Evolutionary conservation across 2,888 invertebrate genomes (phyloP).

Genomic region (Parnassius orleans): DNA sequence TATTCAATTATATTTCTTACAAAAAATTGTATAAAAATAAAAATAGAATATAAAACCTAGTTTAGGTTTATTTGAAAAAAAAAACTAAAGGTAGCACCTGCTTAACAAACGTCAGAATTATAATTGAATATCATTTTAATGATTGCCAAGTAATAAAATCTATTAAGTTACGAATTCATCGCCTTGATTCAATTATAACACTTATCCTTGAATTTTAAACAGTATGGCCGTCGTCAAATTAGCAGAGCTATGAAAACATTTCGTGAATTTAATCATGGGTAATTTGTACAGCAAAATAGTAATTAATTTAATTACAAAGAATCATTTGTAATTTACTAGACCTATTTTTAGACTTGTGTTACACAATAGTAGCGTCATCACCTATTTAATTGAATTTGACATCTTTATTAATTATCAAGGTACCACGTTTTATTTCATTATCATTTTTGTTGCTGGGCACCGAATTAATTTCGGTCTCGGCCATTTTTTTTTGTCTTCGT

Average conservation of each 20-base stretch:
- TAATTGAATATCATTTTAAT: slow-evolving; percentile 14
- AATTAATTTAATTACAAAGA: slow-evolving; percentile 38
- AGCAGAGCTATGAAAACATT: slow-evolving; percentile 24
- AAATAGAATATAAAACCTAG: too few species aligned
- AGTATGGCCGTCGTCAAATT: slow-evolving; percentile 30
- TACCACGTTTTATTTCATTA: too few species aligned
- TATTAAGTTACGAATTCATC: slow-evolving; percentile 22
- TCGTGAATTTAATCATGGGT: slow-evolving; percentile 22
- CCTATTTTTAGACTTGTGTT: slow-evolving; percentile 2
- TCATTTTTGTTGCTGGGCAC: too few species aligned
- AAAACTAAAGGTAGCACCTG: slow-evolving; percentile 4
- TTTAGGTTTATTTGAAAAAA: too few species aligned
- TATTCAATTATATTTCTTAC: too few species aligned
- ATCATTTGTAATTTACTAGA: slow-evolving; percentile 13
- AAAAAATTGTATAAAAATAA: too few species aligned
- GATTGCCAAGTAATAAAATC: slow-evolving; percentile 15
- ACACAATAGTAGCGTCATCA: slow-evolving; percentile 6
- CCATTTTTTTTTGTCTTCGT: too few species aligned
- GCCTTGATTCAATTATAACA: slow-evolving; percentile 21
- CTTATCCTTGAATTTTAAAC: slow-evolving; percentile 23
- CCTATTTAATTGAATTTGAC: too few species aligned
- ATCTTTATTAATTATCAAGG: too few species aligned
- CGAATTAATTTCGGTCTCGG: too few species aligned
- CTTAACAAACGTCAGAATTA: background rate
- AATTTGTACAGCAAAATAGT: slow-evolving; percentile 38